These are phyloP conservation scores for Erebia aethiops DNA, from an alignment of 2,888 invertebrate genomes.

Conservation along the genomic window DNA sequence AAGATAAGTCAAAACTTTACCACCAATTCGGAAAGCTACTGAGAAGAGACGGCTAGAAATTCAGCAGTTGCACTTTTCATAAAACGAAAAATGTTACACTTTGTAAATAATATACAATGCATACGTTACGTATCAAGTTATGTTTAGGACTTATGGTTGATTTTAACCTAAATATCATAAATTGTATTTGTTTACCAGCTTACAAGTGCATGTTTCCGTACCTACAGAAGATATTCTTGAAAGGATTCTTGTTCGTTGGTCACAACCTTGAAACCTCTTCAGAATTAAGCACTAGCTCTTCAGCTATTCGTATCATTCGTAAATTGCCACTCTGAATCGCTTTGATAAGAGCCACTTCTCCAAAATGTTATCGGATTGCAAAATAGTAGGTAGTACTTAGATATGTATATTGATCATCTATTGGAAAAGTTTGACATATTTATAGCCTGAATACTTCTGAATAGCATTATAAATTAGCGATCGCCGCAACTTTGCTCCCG, in stretches of 20 bases:
- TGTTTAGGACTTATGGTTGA: no score
- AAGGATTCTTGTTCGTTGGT: background rate
- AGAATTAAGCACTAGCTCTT: background rate
- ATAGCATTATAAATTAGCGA: no score
- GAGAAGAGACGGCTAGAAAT: no score
- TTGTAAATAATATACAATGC: no score
- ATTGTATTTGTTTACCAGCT: background rate
- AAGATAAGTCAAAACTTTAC: no score
- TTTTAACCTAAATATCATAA: background rate
- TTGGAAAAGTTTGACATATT: no score
- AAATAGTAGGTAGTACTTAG: background rate
- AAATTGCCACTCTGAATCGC: constrained; percentile 1
- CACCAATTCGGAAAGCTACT: no score
- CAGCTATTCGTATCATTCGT: background rate
- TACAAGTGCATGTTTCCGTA: background rate
- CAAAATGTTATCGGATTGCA: background rate
- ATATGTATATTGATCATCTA: background rate
- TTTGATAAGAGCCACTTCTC: background rate
- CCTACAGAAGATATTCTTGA: background rate
- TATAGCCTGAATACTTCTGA: no score
- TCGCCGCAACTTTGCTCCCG: no score
- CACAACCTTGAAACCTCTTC: background rate
- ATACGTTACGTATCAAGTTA: no score
- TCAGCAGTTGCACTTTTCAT: no score
- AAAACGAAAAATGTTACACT: no score